Evolutionary conservation across 1,140 invertebrate genomes (phyloP), one percentile per base, ranked within the genome.

Genomic region (Pteromalus puparum): DNA sequence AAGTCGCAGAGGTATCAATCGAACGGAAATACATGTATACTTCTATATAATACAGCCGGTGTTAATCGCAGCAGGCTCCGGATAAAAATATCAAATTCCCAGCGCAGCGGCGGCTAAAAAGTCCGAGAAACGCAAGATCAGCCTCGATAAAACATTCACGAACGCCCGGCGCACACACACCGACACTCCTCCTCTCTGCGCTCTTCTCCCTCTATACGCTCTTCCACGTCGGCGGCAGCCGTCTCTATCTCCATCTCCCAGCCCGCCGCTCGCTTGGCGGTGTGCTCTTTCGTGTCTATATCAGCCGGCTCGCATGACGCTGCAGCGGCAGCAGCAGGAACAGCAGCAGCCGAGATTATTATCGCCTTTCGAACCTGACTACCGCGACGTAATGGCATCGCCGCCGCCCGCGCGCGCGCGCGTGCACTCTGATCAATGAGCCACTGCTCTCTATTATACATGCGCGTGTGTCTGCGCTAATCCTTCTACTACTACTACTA

Each of bases 351-450:
- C 77, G 83, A 84, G 83, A 84, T 84, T 84, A 84, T 84, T 80
- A 84, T 84, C 83, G 83, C 76, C 77, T 84, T 67, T 84, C 82
- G 86, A 88, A 89, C 87, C 87, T 84, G 88, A 86, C 86, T 61
- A 72, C 80, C 80, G 42, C 67, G 77, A 81, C 78, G 67, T 74
- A 87, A 79, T 84, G 78, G 80, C 85, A 85, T 84, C 82, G 46
- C 83, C 21, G n/a, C n/a, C n/a, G n/a, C n/a, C n/a, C n/a, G 48
- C 13, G 13, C 48, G 48, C 13, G 53, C 21, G 53, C 53, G 21
- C 53, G 18, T 21, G 1, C 53, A 6, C 73, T 68, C 68, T 81
- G 83, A 87, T 89, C 87, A 88, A 85, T 87, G 87, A 84, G 85
- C 81, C 79, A 82, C 13, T 53, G 4, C 76, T 30, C 67, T 26